phyloP scores from a whole-genome alignment of 2,888 invertebrate genomes.

The Acanthopleura granulata region DNA sequence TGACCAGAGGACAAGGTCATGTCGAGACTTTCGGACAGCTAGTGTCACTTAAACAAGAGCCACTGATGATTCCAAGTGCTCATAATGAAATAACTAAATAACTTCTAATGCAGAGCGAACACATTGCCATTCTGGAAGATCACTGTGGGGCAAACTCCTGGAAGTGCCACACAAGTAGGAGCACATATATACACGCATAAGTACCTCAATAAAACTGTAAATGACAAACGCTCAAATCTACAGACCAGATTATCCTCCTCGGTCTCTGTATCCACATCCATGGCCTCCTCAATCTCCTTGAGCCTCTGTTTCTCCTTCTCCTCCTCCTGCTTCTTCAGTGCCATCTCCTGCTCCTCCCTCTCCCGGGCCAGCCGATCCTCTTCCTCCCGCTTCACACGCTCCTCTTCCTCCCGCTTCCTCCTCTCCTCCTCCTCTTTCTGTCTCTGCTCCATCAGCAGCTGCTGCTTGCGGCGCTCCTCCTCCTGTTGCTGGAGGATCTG shows the following conservation, averaged over 20 bases:
- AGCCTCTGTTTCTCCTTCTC: conserved; percentile 8
- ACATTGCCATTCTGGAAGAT: too few species aligned
- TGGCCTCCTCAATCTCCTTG: conserved; percentile 14
- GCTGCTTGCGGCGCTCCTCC: conserved; percentile 16
- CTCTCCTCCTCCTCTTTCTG: conserved; percentile 14
- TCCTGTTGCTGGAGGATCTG: conserved; percentile 51
- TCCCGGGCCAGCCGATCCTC: background rate
- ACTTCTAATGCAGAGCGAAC: too few species aligned
- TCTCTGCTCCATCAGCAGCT: conserved; percentile 6
- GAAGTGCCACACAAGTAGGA: too few species aligned
- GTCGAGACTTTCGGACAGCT: too few species aligned
- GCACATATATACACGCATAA: too few species aligned
- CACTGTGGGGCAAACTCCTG: too few species aligned
- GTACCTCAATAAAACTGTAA: too few species aligned
- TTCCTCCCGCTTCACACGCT: background rate
- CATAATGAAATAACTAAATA: too few species aligned
- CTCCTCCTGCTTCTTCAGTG: background rate
- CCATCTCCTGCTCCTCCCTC: background rate
- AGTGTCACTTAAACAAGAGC: too few species aligned
- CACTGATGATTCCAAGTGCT: too few species aligned
- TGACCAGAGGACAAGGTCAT: too few species aligned
- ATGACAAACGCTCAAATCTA: background rate
- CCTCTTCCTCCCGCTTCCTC: background rate
- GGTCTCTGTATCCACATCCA: conserved; percentile 14
- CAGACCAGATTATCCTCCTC: conserved; percentile 12